phyloP scores from a whole-genome alignment of 2,113 vertebrate species.

The Pao palembangensis region DNA sequence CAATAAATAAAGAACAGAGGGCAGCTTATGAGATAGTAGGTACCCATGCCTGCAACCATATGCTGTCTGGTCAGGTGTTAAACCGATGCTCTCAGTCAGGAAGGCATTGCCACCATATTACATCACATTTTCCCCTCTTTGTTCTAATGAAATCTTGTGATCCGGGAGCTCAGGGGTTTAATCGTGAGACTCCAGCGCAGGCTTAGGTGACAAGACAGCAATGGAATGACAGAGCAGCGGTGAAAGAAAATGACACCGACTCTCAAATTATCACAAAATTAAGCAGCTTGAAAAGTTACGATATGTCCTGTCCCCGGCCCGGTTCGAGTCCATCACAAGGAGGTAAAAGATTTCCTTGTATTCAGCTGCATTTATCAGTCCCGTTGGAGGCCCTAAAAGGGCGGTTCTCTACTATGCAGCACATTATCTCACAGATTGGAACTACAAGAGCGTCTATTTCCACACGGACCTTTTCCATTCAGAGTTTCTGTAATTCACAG shows the following conservation, averaged over 20 bases:
- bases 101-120: slow-evolving; percentile 30
- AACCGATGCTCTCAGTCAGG: slow-evolving; percentile 4
- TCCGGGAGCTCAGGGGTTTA: slow-evolving; percentile 20
- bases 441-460: slow-evolving; percentile 13
- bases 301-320: no score
- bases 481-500: no score
- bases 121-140: slow-evolving; percentile 23
- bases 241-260: no score
- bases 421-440: slow-evolving; percentile 37
- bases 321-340: no score
- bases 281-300: no score
- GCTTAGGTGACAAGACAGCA: slow-evolving; percentile 24
- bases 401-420: slow-evolving; percentile 10
- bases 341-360: not conserved
- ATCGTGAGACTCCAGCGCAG: slow-evolving; percentile 35
- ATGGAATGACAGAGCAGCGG: slow-evolving; percentile 21
- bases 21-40: slow-evolving; percentile 39
- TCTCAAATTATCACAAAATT: no score
- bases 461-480: not conserved
- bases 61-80: slow-evolving; percentile 36
- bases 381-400: no score
- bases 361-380: slow-evolving; percentile 16
- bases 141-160: slow-evolving; percentile 32
- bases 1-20: slow-evolving; percentile 41
- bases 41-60: slow-evolving; percentile 37